Evolutionary conservation across 2,888 invertebrate species (phyloP).

Genomic region (Torymus texanus): DNA sequence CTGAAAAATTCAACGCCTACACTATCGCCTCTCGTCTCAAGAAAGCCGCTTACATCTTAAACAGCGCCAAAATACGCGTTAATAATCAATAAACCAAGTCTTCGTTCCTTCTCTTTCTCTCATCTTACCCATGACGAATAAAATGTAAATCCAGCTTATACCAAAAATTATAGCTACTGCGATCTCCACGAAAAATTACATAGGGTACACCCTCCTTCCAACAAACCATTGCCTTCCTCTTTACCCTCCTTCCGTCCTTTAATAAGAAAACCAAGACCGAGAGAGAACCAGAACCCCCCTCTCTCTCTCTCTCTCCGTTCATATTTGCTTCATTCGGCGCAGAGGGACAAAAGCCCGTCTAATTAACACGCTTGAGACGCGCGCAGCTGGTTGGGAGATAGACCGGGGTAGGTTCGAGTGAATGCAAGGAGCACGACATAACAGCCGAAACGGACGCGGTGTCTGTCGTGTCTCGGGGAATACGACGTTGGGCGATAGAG

Average conservation of each 20-base stretch:
- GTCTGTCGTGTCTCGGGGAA: conserved; percentile 2
- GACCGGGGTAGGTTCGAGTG: not conserved
- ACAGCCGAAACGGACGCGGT: conserved; percentile 46
- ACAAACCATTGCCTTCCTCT: no score
- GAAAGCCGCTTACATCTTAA: not conserved
- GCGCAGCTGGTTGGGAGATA: conserved; percentile 45
- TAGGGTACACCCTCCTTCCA: no score
- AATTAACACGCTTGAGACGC: conserved; percentile 72
- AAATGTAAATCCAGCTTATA: conserved; percentile 47
- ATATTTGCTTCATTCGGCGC: conserved; percentile 68
- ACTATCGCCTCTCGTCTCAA: no score
- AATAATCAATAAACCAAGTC: conserved; percentile 13
- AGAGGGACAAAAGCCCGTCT: conserved; percentile 70
- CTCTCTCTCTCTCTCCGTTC: conserved; percentile 55
- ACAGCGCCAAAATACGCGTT: not conserved
- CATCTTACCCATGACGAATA: conserved; percentile 3
- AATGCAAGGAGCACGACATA: conserved; percentile 34
- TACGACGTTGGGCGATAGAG: not conserved
- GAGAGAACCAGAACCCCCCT: no score
- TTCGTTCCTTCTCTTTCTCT: not conserved
- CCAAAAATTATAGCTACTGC: not conserved
- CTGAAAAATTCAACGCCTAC: no score
- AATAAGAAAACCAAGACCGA: conserved; percentile 45
- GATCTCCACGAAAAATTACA: conserved; percentile 12
- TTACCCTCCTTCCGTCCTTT: conserved; percentile 55